These are phyloP conservation scores for Misgurnus anguillicaudatus DNA, from an alignment of 2,113 vertebrate genomes.

Conservation along the genomic window DNA sequence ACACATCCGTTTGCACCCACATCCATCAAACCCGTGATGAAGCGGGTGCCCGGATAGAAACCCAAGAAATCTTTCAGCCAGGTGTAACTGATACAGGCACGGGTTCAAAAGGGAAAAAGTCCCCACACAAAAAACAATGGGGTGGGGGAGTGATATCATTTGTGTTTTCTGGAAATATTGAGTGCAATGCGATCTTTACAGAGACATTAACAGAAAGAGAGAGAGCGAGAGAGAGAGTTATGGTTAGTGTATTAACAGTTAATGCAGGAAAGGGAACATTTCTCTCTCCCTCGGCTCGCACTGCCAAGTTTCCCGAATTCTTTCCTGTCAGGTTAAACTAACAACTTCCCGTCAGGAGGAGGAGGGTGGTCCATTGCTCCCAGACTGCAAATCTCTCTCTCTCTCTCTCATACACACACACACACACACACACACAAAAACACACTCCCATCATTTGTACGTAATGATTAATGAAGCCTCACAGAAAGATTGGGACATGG, in stretches of 20 bases:
- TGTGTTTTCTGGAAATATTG: conserved; percentile 21
- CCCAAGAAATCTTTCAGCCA: conserved; percentile 65
- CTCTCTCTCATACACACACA: conserved; percentile 21
- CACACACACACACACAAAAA: conserved; percentile 48
- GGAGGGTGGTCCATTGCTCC: conserved; percentile 72
- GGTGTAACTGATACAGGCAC: conserved; percentile 81
- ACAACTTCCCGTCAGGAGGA: conserved; percentile 85
- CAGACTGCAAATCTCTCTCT: conserved; percentile 62
- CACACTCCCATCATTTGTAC: conserved; percentile 50
- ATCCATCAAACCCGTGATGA: conserved; percentile 50
- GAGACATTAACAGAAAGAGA: conserved; percentile 1
- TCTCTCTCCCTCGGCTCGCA: conserved; percentile 56
- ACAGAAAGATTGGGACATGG: conserved; percentile 42
- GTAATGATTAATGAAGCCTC: conserved; percentile 68
- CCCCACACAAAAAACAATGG: conserved; percentile 43
- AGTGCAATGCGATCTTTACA: conserved; percentile 16
- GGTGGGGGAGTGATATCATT: conserved; percentile 9
- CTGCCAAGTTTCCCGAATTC: conserved; percentile 79
- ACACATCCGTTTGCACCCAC: conserved; percentile 19
- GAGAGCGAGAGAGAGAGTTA: conserved; percentile 41
- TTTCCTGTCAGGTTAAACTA: conserved; percentile 88
- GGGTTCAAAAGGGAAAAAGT: conserved; percentile 57
- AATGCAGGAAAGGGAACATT: conserved; percentile 63
- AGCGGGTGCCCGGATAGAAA: conserved; percentile 73
- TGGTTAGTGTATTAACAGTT: conserved; percentile 74